These are phyloP conservation scores for Ochotona curzoniae DNA, from an alignment of 2,113 vertebrate species.

Conservation along the genomic window DNA sequence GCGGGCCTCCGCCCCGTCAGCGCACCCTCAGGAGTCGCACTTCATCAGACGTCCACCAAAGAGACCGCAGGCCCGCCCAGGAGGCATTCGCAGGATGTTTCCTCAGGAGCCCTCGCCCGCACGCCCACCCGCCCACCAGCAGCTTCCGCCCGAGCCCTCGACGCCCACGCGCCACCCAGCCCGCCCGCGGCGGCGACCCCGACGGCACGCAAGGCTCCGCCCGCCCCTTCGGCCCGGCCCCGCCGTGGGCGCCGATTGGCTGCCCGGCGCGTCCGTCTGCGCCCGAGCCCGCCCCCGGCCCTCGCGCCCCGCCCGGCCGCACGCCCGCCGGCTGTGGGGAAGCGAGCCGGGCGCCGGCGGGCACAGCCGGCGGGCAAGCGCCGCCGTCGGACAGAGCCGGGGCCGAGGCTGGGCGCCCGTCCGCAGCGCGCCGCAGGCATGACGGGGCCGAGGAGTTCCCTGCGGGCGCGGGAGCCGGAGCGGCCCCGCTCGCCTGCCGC, in stretches of 20 bases:
- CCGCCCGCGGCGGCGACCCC: rapidly evolving
- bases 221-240: neutral
- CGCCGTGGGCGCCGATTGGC: constrained; percentile 43
- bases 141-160: rapidly evolving
- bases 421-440: constrained; percentile 54
- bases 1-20: neutral
- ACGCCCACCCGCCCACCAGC: too few relatives aligned
- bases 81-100: neutral
- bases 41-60: too few relatives aligned
- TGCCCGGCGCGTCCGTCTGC: neutral
- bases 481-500: neutral
- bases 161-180: rapidly evolving
- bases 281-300: neutral
- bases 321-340: neutral
- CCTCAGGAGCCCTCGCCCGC: rapidly evolving
- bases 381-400: neutral
- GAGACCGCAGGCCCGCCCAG: neutral
- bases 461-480: constrained; percentile 33
- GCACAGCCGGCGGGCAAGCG: neutral
- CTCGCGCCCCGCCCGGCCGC: neutral
- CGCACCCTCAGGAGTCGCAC: neutral
- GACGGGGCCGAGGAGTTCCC: constrained; percentile 64
- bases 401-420: neutral
- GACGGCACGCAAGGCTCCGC: neutral
- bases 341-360: neutral